Evolutionary conservation across 2,888 invertebrate species (phyloP).

Genomic region (Plebejus melissa): DNA sequence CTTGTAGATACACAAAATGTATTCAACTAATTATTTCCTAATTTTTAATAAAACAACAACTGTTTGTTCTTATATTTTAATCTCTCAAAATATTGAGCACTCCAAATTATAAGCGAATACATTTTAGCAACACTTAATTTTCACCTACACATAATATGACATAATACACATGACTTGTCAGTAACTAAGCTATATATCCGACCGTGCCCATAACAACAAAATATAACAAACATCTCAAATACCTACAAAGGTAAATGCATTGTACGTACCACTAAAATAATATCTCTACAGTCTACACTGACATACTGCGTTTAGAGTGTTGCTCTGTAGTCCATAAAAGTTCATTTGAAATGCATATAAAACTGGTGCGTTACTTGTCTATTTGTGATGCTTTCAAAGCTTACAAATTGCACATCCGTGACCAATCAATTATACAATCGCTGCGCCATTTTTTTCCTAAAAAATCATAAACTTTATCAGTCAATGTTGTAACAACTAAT

Average conservation of each 20-base stretch:
- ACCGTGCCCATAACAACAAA: neutral
- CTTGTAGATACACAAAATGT: neutral
- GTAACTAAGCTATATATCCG: neutral
- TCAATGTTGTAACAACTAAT: neutral
- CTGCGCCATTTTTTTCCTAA: neutral
- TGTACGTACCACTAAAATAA: neutral
- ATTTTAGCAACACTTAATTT: constrained; percentile 9
- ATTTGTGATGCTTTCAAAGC: neutral
- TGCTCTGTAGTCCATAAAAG: neutral
- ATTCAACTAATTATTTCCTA: neutral
- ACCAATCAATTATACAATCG: neutral
- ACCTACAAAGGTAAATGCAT: neutral
- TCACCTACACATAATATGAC: neutral
- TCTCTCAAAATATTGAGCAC: constrained; percentile 16
- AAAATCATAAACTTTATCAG: neutral
- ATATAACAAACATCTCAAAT: neutral
- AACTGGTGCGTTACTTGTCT: neutral
- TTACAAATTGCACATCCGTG: neutral
- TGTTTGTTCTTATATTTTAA: constrained; percentile 14
- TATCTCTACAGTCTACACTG: neutral
- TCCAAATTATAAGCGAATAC: constrained; percentile 5
- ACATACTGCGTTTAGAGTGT: constrained; percentile 2
- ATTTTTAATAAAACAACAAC: neutral
- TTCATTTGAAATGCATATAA: neutral
- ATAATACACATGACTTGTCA: neutral